Base-by-base conservation (phyloP, 2,888 invertebrate species). In the Drosophila nr. medialis region DNA sequence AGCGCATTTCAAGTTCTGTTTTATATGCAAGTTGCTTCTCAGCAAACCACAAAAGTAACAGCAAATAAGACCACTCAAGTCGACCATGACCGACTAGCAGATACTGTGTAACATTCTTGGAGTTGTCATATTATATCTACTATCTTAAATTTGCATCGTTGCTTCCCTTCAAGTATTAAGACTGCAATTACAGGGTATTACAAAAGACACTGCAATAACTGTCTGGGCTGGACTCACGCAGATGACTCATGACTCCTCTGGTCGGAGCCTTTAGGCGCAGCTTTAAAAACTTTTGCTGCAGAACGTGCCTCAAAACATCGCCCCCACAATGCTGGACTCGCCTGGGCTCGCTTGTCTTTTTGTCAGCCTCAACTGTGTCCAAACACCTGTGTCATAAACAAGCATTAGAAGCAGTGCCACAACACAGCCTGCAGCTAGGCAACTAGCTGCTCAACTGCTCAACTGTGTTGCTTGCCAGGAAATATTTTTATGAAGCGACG, bases 401-500 rank as follows among this genome's bases (percentile, higher is more conserved):
- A 79, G 74, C 77, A 64, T 65, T 76, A 71, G 80, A 79, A 65
- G 62, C 74, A 45, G 29, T 62, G 65, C 13, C 30, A 45, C 45
- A 24, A 24, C 45, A 45, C 15, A 4, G 45, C 45, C 45, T 15
- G 45, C 51, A 69, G 34, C 42, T 51, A 32, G 54, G 64, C 45
- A 61, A 32, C 54, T 55, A 21, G 42, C 50, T 60, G 49, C 42
- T 56, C 40, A 42, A 38, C 18, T 34, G 48, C 34, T 40, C 34
- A 36, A 49, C 36, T 27, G 30, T 58, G 27, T 21, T 51, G 56
- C 38, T 29, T 60, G 51, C 69, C 67, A 69, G 70, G 64, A 75
- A 64, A 69, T 76, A 74, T 81, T 83, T 83, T 86, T 86, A 86
- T 81, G 81, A 58, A 56, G 69, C 72, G 68, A 84, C 87, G 89